Evolutionary conservation across 2,797 vertebrate genomes (phyloP).

Genomic region (Coluber constrictor): DNA sequence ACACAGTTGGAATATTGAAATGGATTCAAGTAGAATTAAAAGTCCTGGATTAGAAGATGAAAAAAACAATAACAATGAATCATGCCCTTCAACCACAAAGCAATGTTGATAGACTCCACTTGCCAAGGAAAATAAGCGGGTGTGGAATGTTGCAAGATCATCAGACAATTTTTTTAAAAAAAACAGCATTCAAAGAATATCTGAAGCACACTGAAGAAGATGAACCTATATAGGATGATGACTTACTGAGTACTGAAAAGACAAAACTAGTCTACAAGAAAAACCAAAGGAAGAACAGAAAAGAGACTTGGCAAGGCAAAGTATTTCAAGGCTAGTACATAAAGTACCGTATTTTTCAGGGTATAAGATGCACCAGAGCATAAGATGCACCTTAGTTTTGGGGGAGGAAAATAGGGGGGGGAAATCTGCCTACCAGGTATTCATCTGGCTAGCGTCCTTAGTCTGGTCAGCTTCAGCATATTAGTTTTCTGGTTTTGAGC

Average conservation of each 20-base stretch:
- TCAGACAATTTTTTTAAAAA: neutral
- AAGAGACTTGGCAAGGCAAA: neutral
- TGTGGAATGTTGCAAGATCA: neutral
- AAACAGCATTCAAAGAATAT: neutral
- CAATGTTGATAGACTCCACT: neutral
- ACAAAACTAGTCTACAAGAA: neutral
- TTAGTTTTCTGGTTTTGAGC: too few relatives aligned
- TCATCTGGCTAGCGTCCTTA: too few relatives aligned
- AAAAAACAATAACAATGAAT: neutral
- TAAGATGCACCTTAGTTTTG: too few relatives aligned
- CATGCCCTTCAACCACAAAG: neutral
- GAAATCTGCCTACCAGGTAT: too few relatives aligned
- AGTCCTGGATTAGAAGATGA: neutral
- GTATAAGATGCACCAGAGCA: too few relatives aligned
- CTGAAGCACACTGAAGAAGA: neutral
- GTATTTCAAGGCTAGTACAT: neutral
- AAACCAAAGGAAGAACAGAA: neutral
- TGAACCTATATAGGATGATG: neutral
- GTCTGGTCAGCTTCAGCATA: too few relatives aligned
- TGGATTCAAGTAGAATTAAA: neutral
- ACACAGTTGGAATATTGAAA: neutral
- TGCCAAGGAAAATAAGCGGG: neutral
- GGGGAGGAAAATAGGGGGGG: too few relatives aligned
- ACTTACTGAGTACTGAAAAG: neutral
- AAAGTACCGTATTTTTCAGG: neutral